Percentiles rank a stretch among this genome's conserved stretches.
These are phyloP conservation scores for Adoxophyes honmai DNA, from an alignment of 1,140 invertebrate species.

Conservation along the genomic window DNA sequence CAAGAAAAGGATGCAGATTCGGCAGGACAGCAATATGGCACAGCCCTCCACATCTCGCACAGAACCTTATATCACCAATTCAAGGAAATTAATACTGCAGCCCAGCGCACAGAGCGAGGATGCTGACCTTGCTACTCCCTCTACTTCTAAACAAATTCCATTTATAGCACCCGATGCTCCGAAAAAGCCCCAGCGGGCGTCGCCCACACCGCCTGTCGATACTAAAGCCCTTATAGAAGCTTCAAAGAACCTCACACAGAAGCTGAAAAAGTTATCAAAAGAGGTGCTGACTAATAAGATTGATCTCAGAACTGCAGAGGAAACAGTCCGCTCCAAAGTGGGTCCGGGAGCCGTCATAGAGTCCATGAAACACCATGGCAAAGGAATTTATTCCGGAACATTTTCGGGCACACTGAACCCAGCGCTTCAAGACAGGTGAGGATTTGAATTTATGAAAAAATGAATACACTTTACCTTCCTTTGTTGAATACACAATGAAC, in stretches of 20 bases:
- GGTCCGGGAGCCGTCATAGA: slow-evolving; percentile 93
- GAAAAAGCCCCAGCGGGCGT: slow-evolving; percentile 49
- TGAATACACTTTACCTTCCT: too few species aligned
- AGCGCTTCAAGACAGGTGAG: slow-evolving; percentile 90
- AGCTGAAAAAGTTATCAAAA: slow-evolving; percentile 92
- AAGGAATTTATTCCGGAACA: slow-evolving; percentile 91
- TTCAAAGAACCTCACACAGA: slow-evolving; percentile 93
- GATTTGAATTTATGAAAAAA: slow-evolving; percentile 11
- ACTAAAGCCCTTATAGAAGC: slow-evolving; percentile 90
- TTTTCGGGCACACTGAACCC: slow-evolving; percentile 94
- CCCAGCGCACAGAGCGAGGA: slow-evolving; percentile 37
- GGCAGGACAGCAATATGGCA: slow-evolving; percentile 40
- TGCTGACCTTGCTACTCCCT: slow-evolving; percentile 53
- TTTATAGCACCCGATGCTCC: slow-evolving; percentile 55
- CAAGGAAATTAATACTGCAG: slow-evolving; percentile 48
- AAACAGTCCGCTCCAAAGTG: slow-evolving; percentile 63
- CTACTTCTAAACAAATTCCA: slow-evolving; percentile 53
- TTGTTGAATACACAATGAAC: too few species aligned
- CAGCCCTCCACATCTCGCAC: slow-evolving; percentile 68
- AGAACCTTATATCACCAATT: slow-evolving; percentile 53
- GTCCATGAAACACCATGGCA: slow-evolving; percentile 95
- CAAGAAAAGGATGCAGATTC: slow-evolving; percentile 64
- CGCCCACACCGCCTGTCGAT: slow-evolving; percentile 74
- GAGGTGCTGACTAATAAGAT: slow-evolving; percentile 87
- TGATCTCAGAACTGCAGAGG: slow-evolving; percentile 75